Conservation (phyloP, 2,888 invertebrate genomes). For the Drosophila quinaria region DNA sequence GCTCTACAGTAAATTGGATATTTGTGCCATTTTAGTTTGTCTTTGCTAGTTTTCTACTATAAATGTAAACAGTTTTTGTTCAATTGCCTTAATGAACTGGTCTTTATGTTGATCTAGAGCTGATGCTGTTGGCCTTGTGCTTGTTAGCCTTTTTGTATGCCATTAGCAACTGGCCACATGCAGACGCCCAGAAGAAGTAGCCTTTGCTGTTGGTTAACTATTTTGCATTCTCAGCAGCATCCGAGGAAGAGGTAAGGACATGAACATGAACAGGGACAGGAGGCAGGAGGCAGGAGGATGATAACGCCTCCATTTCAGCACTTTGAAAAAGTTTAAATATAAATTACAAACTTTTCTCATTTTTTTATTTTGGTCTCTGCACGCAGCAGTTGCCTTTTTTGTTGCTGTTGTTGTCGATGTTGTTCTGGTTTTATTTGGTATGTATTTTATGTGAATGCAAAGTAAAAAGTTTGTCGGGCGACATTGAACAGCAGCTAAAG, state of each 20-base stretch:
- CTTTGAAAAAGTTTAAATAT: conserved; percentile 84
- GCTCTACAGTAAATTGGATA: not conserved
- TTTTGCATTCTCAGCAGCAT: conserved; percentile 68
- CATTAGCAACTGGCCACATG: conserved; percentile 59
- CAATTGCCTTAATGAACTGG: conserved; percentile 50
- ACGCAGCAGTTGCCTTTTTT: conserved; percentile 19
- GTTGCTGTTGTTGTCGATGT: conserved; percentile 36
- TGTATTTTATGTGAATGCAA: conserved; percentile 74
- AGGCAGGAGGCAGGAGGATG: conserved; percentile 33
- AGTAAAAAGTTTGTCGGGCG: conserved; percentile 77
- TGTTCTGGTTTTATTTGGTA: conserved; percentile 57
- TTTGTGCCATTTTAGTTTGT: conserved; percentile 3
- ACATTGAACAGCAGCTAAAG: conserved; percentile 61
- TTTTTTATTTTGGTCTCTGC: conserved; percentile 44
- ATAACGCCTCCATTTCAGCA: conserved; percentile 81
- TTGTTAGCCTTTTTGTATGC: conserved; percentile 55
- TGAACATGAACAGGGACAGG: not conserved
- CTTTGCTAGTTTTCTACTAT: conserved; percentile 7
- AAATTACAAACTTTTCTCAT: conserved; percentile 85
- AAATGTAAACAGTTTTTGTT: conserved; percentile 29
- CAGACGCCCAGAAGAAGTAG: conserved; percentile 44
- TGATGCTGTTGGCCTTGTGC: conserved; percentile 27
- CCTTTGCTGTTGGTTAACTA: conserved; percentile 66
- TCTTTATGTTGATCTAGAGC: conserved; percentile 39
- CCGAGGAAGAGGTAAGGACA: conserved; percentile 3